phyloP scores from a whole-genome alignment of 23 tunicate species.

The Styela clava region DNA sequence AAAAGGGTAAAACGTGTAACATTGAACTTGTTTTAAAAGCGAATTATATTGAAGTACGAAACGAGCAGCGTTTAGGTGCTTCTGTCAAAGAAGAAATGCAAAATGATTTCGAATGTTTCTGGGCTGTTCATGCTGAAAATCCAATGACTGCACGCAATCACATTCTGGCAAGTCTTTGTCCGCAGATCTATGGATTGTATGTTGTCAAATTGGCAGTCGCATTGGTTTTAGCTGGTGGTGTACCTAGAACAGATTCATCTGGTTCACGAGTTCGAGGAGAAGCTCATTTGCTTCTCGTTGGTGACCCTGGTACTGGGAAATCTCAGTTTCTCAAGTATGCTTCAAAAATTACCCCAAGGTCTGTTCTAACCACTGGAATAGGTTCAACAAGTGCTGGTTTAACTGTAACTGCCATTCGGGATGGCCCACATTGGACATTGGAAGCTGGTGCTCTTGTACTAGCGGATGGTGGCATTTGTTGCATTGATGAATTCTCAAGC shows the following conservation, averaged over 20 bases:
- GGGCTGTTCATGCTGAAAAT: slow-evolving; percentile 68
- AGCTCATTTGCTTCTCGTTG: slow-evolving; percentile 87
- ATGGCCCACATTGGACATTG: slow-evolving; percentile 88
- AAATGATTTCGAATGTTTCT: slow-evolving; percentile 85
- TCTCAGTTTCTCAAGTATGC: slow-evolving; percentile 94
- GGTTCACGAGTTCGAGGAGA: slow-evolving; percentile 89
- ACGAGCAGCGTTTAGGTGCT: slow-evolving; percentile 35
- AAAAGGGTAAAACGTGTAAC: slow-evolving; percentile 56
- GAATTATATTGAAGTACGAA: slow-evolving; percentile 81
- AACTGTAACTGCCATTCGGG: slow-evolving; percentile 86
- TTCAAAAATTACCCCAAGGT: slow-evolving; percentile 72
- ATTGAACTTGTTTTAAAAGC: slow-evolving; percentile 78
- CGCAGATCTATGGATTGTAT: slow-evolving; percentile 89
- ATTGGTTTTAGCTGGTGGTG: slow-evolving; percentile 88
- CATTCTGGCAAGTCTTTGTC: slow-evolving; percentile 78
- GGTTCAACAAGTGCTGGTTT: slow-evolving; percentile 95
- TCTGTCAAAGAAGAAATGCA: slow-evolving; percentile 51
- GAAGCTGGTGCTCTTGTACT: slow-evolving; percentile 94
- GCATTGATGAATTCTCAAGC: slow-evolving; percentile 90
- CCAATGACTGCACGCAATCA: slow-evolving; percentile 69
- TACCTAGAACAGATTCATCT: slow-evolving; percentile 62
- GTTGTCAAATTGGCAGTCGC: slow-evolving; percentile 95
- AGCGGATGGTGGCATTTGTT: slow-evolving; percentile 94
- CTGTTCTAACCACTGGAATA: slow-evolving; percentile 91
- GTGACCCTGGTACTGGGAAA: slow-evolving; percentile 96